These are phyloP conservation scores for Coptodon rendalli DNA, from an alignment of 2,113 vertebrate species.

Conservation along the genomic window DNA sequence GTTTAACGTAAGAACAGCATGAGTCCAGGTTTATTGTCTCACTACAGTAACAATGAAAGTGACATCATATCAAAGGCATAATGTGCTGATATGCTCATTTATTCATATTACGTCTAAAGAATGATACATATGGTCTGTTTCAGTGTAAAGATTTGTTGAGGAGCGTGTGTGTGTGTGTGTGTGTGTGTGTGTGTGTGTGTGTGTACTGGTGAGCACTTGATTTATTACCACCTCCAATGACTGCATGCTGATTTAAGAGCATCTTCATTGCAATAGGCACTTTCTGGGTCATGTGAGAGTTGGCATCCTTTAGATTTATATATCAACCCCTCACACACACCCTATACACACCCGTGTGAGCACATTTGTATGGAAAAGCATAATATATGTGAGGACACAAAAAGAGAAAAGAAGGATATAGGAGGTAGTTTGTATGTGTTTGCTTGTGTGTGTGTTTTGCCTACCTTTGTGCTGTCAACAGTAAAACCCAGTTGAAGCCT, in stretches of 20 bases:
- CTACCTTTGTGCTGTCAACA: slow-evolving; percentile 30
- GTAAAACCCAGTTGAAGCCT: slow-evolving; percentile 23
- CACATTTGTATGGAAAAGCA: not conserved
- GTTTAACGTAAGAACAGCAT: not conserved
- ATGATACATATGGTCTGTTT: not conserved
- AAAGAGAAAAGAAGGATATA: not conserved
- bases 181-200: not conserved
- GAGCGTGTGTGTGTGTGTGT: not conserved
- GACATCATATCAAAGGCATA: not conserved
- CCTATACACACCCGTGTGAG: not conserved
- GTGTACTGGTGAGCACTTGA: slow-evolving; percentile 4
- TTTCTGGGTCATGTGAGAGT: slow-evolving; percentile 43
- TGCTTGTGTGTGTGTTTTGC: not conserved
- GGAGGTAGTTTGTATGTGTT: not conserved
- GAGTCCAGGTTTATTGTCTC: not conserved
- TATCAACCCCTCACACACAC: not conserved
- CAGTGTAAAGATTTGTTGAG: not conserved
- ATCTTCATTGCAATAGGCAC: slow-evolving; percentile 24
- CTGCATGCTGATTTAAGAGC: slow-evolving; percentile 39
- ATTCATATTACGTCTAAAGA: not conserved
- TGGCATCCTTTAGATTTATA: slow-evolving; percentile 33
- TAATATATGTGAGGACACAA: not conserved
- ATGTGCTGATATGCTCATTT: not conserved
- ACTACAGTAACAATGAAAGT: not conserved
- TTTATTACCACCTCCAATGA: slow-evolving; percentile 36